A percentile compares a stretch with the other conserved stretches of the same genome.
phyloP scores from a whole-genome alignment of 1,140 invertebrate genomes.

The Nixonia krombeini region DNA sequence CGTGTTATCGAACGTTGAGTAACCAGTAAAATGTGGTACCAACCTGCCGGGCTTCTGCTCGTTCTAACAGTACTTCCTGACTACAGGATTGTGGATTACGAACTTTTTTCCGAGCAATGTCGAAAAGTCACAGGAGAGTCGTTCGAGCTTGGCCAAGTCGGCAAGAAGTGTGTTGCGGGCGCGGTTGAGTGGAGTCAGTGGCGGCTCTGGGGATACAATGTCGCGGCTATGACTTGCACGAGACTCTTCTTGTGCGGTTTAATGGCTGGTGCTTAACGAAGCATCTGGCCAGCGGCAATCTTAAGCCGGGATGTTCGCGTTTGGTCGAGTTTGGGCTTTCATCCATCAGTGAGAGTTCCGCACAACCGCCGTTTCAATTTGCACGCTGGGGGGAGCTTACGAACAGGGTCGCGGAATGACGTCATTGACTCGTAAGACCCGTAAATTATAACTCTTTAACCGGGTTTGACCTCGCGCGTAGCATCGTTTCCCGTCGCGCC shows the following conservation, averaged over 20 bases:
- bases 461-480: constrained; percentile 39
- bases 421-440: constrained; percentile 46
- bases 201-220: constrained; percentile 41
- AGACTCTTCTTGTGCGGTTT: constrained; percentile 59
- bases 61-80: too few relatives aligned
- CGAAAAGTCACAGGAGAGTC: too few relatives aligned
- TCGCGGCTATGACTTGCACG: constrained; percentile 54
- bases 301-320: constrained; percentile 29
- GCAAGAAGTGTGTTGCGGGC: constrained; percentile 54
- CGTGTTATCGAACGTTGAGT: too few relatives aligned
- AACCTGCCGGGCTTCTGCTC: too few relatives aligned
- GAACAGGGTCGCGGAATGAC: constrained; percentile 37
- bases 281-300: constrained; percentile 48
- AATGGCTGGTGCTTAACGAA: constrained; percentile 51
- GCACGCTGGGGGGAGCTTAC: too few relatives aligned
- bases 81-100: too few relatives aligned
- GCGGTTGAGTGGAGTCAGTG: constrained; percentile 43
- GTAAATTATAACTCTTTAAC: constrained; percentile 46
- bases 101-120: too few relatives aligned
- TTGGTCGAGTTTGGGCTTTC: constrained; percentile 42
- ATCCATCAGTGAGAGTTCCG: constrained; percentile 46
- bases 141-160: constrained; percentile 9
- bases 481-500: too few relatives aligned
- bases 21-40: too few relatives aligned
- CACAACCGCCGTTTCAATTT: constrained; percentile 40